Percentiles rank a stretch among this genome's conserved stretches.
These are phyloP conservation scores for Standfussiana lucernea DNA, from an alignment of 2,888 invertebrate species.

Conservation along the genomic window DNA sequence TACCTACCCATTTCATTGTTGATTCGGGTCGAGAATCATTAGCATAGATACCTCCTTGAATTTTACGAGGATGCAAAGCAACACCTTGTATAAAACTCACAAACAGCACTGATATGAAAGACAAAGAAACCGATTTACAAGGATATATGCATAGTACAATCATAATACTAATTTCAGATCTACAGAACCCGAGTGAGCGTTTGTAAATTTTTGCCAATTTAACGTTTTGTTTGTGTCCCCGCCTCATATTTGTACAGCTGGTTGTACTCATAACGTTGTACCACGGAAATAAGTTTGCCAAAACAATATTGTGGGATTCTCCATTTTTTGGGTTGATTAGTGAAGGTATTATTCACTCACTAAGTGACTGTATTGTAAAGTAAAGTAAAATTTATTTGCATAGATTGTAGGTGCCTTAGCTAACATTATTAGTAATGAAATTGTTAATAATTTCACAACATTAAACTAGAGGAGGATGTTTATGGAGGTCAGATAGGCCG, in stretches of 20 bases:
- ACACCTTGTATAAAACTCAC: too few species aligned
- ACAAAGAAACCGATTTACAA: background rate
- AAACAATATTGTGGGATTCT: conserved; percentile 28
- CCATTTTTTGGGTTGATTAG: background rate
- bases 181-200: conserved; percentile 45
- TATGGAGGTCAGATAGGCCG: background rate
- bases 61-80: too few species aligned
- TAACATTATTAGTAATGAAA: too few species aligned
- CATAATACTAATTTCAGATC: background rate
- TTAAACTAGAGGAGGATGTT: too few species aligned
- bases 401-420: too few species aligned
- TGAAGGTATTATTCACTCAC: too few species aligned
- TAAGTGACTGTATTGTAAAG: too few species aligned
- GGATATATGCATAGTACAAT: background rate
- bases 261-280: conserved; percentile 48
- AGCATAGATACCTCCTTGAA: too few species aligned
- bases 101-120: background rate
- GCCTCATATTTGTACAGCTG: conserved; percentile 59
- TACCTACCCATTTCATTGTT: too few species aligned
- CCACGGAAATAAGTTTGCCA: conserved; percentile 46
- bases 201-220: conserved; percentile 48
- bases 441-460: too few species aligned
- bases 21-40: too few species aligned
- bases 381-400: too few species aligned
- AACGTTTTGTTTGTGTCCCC: conserved; percentile 52